Conservation (phyloP, 1,140 invertebrate genomes). For the Papilio dardanus region DNA sequence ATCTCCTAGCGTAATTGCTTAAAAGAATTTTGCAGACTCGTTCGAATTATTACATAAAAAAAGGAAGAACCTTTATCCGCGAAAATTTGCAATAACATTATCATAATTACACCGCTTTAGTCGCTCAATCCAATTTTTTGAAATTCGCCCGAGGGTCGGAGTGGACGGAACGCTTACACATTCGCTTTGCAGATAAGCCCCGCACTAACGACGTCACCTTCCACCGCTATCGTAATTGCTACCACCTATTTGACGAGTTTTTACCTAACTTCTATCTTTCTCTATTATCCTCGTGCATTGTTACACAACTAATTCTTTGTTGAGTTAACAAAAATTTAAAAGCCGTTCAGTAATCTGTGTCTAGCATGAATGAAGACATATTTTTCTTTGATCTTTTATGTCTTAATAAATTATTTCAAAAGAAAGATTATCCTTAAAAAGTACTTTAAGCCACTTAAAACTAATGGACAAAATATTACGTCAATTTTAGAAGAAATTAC, state of each 20-base stretch:
- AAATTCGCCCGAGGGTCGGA: conserved; percentile 30
- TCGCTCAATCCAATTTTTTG: conserved; percentile 34
- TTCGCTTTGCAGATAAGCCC: conserved; percentile 33
- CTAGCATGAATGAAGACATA: not conserved
- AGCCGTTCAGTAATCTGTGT: too few relatives aligned
- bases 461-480: not conserved
- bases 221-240: conserved; percentile 24
- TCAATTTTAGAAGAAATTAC: not conserved
- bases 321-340: not conserved
- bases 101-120: conserved; percentile 30
- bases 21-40: conserved; percentile 19
- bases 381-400: not conserved
- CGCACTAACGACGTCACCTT: conserved; percentile 32
- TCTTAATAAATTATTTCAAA: not conserved
- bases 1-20: conserved; percentile 3
- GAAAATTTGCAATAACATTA: conserved; percentile 34
- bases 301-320: not conserved
- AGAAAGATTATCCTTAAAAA: not conserved
- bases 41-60: conserved; percentile 17
- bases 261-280: not conserved
- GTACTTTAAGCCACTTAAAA: not conserved
- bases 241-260: conserved; percentile 28
- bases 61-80: conserved; percentile 23
- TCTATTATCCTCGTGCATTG: not conserved
- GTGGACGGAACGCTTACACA: conserved; percentile 28